phyloP scores from a whole-genome alignment of 2,888 invertebrate species.

The Enchytraeus crypticus region DNA sequence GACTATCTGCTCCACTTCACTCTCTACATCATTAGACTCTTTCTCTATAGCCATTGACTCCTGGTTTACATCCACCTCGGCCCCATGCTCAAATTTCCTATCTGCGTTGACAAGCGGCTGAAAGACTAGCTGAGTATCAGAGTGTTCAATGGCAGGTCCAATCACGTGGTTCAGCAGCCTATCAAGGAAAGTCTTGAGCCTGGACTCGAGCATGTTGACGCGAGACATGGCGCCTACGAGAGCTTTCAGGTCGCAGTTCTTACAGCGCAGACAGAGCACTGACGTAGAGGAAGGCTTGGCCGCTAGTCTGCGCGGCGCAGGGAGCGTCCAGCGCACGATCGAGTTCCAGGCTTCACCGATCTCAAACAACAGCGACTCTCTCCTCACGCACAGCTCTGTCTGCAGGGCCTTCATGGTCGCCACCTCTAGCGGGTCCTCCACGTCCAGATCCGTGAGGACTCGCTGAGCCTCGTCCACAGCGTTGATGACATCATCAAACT shows the following conservation, averaged over 20 bases:
- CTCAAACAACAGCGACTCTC: conserved; percentile 26
- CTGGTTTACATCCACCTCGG: too few species aligned
- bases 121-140: too few species aligned
- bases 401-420: conserved; percentile 21
- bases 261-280: conserved; percentile 8
- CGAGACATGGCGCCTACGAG: conserved; percentile 15
- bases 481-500: conserved; percentile 15
- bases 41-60: too few species aligned
- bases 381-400: conserved; percentile 26
- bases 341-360: conserved; percentile 25
- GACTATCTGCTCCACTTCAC: too few species aligned
- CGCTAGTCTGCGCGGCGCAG: conserved; percentile 8
- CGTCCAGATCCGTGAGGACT: conserved; percentile 6
- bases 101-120: too few species aligned
- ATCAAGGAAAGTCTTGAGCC: conserved; percentile 21
- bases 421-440: conserved; percentile 15
- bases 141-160: conserved; percentile 14
- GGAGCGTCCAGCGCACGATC: conserved; percentile 22
- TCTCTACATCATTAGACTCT: too few species aligned
- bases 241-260: conserved; percentile 1
- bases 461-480: conserved; percentile 11
- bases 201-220: conserved; percentile 20
- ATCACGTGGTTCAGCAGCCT: conserved; percentile 20
- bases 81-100: too few species aligned
- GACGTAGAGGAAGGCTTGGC: conserved; percentile 4